Percentiles rank a stretch among this genome's conserved stretches.
These are phyloP conservation scores for Camptogramma bilineatum DNA, from an alignment of 2,888 invertebrate species.

Conservation along the genomic window DNA sequence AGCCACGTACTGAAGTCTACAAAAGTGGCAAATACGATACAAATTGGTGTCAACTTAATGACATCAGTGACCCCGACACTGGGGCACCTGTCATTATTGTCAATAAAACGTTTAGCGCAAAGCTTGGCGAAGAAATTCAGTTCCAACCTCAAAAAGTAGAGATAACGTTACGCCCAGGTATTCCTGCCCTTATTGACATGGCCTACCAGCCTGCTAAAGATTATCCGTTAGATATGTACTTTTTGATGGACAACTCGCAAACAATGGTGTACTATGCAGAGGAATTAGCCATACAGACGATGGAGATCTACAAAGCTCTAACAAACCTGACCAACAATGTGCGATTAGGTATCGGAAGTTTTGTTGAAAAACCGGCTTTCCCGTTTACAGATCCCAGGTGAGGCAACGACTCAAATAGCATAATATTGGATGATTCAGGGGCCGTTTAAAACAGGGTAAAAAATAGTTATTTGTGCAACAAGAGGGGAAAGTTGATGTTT, in stretches of 20 bases:
- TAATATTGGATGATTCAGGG: too few relatives aligned
- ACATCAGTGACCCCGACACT: slow-evolving; percentile 45
- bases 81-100: background rate
- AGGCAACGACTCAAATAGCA: too few relatives aligned
- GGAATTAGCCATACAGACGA: slow-evolving; percentile 78
- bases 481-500: too few relatives aligned
- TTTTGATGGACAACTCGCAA: slow-evolving; percentile 91
- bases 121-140: slow-evolving; percentile 60
- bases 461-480: too few relatives aligned
- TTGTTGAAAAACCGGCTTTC: slow-evolving; percentile 88
- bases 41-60: slow-evolving; percentile 54
- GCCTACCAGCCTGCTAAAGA: slow-evolving; percentile 88
- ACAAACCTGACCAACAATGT: slow-evolving; percentile 87
- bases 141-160: slow-evolving; percentile 84
- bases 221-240: slow-evolving; percentile 94
- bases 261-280: slow-evolving; percentile 89
- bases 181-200: slow-evolving; percentile 66
- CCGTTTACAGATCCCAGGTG: slow-evolving; percentile 79
- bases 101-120: slow-evolving; percentile 42
- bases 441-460: too few relatives aligned
- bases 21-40: slow-evolving; percentile 13
- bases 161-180: slow-evolving; percentile 80
- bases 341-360: slow-evolving; percentile 88
- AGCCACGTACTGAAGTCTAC: slow-evolving; percentile 36
- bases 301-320: slow-evolving; percentile 78